Base-by-base conservation (phyloP, 1,140 invertebrate genomes). In the Lasioglossum baleicum region DNA sequence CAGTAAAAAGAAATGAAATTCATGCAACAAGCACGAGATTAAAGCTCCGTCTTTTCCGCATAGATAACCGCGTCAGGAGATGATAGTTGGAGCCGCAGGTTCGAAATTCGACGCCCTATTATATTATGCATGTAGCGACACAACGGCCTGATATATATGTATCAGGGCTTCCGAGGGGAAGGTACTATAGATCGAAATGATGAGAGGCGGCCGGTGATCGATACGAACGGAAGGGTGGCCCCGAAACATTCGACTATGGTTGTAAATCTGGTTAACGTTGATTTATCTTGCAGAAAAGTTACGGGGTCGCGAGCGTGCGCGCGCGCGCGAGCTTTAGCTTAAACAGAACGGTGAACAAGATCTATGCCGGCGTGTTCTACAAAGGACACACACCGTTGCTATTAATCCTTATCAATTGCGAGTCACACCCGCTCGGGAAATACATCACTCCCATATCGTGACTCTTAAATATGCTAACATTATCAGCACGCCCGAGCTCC, bases 281-380 rank as follows among this genome's bases (percentile, higher is more conserved):
- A 77, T 77, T 77, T 77, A 77, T 70, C 66, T 70, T 77, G 75
- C 75, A 77, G 75, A 77, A 77, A 77, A 77, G 75, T 77, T 70
- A 70, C 66, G 69, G 40, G 42, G 20, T 56, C 56, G 26, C 17
- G 35, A 35, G 35, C 35, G 35, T 5, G 26, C 26, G 26, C 26
- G 26, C 26, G 35, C 2, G 35, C 35, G 35, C 35, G 35, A 5
- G 75, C 58, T 77, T 61, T 51, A 77, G 69, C 75, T 77, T 70
- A 70, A 77, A 40, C 75, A 63, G 67, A 70, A 70, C 69, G 31
- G 17, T 22, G 40, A 35, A 35, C 42, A 70, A 63, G 66, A 77
- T 70, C 26, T 77, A 77, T 63, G 66, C 17, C 40, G 20, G 11
- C 13, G 13, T 31, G 35, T 35, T 35, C n/a, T 48, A 70, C 10